Base-by-base conservation (phyloP, 2,888 invertebrate genomes). In the Crossocerus cetratus region DNA sequence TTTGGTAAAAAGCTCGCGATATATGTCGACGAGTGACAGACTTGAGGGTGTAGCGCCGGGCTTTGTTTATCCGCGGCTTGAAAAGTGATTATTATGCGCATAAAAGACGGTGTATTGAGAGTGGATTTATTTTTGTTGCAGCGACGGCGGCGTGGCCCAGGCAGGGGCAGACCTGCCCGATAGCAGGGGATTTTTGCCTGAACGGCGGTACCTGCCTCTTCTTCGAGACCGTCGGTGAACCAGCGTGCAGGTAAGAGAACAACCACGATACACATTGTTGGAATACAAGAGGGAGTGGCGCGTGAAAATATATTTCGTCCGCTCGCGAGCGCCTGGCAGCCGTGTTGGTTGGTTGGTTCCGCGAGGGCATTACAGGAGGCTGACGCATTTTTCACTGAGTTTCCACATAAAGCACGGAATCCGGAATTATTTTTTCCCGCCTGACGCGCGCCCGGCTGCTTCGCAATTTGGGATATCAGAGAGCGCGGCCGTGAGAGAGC, bases 161-260 rank as follows among this genome's bases (percentile, higher is more conserved):
- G 85, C 91, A 93, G 89, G 94, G 94, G 83, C 93, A 92, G 80
- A 93, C 93, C 77, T 94, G 94, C 90, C 94, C 94, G 74, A 93
- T 93, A 92, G 91, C 93, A 82, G 92, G 94, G 82, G 93, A 93
- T 83, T 96, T 94, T 91, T 97, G 97, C 92, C 93, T 96, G 91
- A 97, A 97, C 90, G 96, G 96, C 87, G 97, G 96, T 90, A 95
- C 94, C 82, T 97, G 97, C 92, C 93, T 94, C 90, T 94, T 94
- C 91, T 95, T 95, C 91, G 93, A 94, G 90, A 93, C 94, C 86
- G 94, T 96, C 87, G 93, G 93, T 90, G 95, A 95, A 92, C 93
- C 94, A 90, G 95, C 94, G 90, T 97, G 97, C 95, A 94, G 94
- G 97, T 97, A 92, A 95, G 82, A 58, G 4, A 22, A 18, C 16